These are phyloP conservation scores for Gorsachius goisagi DNA, from an alignment of 2,113 vertebrate genomes.

Conservation along the genomic window DNA sequence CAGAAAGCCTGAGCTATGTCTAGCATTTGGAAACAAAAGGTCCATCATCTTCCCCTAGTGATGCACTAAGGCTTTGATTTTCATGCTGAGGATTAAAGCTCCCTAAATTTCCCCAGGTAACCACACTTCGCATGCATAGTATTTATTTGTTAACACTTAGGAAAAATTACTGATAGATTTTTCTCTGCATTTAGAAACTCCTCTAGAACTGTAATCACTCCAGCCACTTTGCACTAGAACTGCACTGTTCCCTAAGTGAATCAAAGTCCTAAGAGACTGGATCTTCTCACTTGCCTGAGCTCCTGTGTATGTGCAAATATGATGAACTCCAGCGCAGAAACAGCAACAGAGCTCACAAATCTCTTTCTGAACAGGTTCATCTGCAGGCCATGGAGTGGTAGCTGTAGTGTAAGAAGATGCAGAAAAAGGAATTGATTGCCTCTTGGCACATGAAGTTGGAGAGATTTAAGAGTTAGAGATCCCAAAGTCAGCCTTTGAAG, in stretches of 20 bases:
- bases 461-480: not conserved
- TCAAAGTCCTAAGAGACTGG: not conserved
- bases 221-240: not conserved
- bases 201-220: not conserved
- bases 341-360: not conserved
- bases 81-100: not conserved
- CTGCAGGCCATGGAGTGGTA: not conserved
- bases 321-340: not conserved
- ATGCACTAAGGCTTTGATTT: not conserved
- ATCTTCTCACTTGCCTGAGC: not conserved
- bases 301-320: not conserved
- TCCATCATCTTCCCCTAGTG: not conserved
- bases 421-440: not conserved
- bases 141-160: not conserved
- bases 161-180: not conserved
- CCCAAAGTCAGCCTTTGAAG: not conserved
- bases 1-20: not conserved
- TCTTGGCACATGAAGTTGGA: not conserved
- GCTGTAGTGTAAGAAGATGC: not conserved
- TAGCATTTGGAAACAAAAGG: constrained; percentile 14
- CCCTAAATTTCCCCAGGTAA: not conserved
- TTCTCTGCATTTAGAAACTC: not conserved
- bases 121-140: not conserved
- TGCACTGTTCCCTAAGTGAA: not conserved
- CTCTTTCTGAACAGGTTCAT: not conserved